Evolutionary conservation across 2,113 vertebrate species (phyloP).

Genomic region (Myotis brandtii): DNA sequence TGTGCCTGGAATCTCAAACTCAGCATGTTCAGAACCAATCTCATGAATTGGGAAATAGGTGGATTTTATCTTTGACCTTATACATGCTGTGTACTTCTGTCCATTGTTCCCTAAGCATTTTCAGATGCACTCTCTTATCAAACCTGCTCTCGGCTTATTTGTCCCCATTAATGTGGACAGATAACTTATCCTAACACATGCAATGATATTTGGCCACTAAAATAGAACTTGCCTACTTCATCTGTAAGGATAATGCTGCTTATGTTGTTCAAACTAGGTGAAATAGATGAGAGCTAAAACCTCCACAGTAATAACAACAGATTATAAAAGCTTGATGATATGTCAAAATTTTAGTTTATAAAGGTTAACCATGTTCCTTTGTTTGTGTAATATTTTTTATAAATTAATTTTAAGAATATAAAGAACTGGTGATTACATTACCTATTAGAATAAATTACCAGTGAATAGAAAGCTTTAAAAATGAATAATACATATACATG

Average conservation of each 20-base stretch:
- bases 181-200: background rate
- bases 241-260: background rate
- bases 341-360: slow-evolving; percentile 47
- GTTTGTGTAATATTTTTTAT: slow-evolving; percentile 40
- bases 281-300: slow-evolving; percentile 31
- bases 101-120: background rate
- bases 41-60: background rate
- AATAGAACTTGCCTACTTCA: background rate
- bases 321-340: background rate
- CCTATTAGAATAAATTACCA: slow-evolving; percentile 61
- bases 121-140: background rate
- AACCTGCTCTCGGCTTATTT: background rate
- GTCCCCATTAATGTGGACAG: background rate
- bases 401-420: slow-evolving; percentile 68
- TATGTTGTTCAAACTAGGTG: background rate
- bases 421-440: slow-evolving; percentile 64
- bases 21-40: background rate
- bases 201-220: background rate
- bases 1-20: background rate
- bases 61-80: background rate
- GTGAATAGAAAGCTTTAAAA: slow-evolving; percentile 60
- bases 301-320: slow-evolving; percentile 1
- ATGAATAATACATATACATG: slow-evolving; percentile 58
- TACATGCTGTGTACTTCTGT: rapidly evolving
- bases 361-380: background rate